A percentile compares a stretch with the other conserved stretches of the same genome.
phyloP scores from a whole-genome alignment of 2,888 invertebrate genomes.

The Prenolepis imparis region DNA sequence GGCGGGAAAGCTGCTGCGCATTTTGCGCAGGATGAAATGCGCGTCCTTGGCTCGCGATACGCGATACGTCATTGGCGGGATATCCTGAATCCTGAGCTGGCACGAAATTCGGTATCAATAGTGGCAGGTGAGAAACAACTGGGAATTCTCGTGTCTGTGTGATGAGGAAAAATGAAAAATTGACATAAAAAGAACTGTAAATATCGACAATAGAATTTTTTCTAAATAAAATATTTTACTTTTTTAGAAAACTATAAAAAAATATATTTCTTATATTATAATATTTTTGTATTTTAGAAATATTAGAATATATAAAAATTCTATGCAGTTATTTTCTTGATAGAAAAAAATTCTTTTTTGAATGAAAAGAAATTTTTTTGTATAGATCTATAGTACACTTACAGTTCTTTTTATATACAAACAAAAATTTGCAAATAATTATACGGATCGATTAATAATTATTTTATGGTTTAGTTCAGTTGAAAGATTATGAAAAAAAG shows the following conservation, averaged over 20 bases:
- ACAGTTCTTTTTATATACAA: background rate
- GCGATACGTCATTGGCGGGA: conserved; percentile 66
- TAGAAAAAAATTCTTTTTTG: background rate
- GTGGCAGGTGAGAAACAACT: background rate
- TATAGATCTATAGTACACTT: background rate
- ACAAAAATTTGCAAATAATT: conserved; percentile 17
- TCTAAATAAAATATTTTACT: background rate
- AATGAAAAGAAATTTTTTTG: background rate
- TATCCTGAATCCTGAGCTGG: conserved; percentile 66
- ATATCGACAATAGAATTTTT: background rate
- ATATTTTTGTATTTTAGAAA: background rate
- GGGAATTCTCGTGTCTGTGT: background rate
- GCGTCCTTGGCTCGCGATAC: conserved; percentile 62
- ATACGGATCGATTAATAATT: background rate
- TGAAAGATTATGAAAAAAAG: background rate
- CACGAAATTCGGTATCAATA: conserved; percentile 20
- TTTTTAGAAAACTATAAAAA: background rate
- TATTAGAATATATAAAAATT: background rate
- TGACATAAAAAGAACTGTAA: background rate
- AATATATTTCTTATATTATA: background rate
- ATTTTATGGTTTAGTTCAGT: background rate
- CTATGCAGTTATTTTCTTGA: background rate
- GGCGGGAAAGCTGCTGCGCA: conserved; percentile 39
- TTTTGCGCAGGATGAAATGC: conserved; percentile 62
- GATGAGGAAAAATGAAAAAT: conserved; percentile 5